Percentiles rank a stretch among this genome's conserved stretches.
Evolutionary conservation across 2,797 vertebrate genomes (phyloP).

Genomic region (Parotocinclus haroldoi): DNA sequence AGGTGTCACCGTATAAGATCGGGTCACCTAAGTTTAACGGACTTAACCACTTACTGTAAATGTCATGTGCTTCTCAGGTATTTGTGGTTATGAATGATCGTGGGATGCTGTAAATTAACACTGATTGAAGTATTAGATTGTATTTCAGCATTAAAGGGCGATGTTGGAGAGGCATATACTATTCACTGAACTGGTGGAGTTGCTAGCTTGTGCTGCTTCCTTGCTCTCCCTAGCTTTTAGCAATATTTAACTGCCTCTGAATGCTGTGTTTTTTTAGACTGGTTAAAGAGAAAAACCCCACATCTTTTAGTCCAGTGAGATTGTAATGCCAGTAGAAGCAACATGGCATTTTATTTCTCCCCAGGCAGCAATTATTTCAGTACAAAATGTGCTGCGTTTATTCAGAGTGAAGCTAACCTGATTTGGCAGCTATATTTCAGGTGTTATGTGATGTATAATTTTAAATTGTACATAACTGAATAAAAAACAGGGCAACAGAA

Average conservation of each 20-base stretch:
- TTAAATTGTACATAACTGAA: conserved; percentile 9
- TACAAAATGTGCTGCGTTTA: neutral
- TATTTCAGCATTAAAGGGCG: neutral
- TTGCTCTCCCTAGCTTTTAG: conserved; percentile 31
- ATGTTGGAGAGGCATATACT: too few species aligned
- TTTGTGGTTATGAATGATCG: neutral
- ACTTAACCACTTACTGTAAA: too few species aligned
- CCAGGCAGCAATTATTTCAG: conserved; percentile 23
- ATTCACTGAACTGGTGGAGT: too few species aligned
- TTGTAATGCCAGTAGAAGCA: conserved; percentile 50
- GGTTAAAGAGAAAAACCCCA: conserved; percentile 34
- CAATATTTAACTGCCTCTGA: conserved; percentile 63
- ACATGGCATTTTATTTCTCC: conserved; percentile 29
- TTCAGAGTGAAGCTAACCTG: conserved; percentile 4
- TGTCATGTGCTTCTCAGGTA: too few species aligned
- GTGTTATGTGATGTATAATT: conserved; percentile 12
- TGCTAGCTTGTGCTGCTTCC: conserved; percentile 18
- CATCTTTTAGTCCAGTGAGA: conserved; percentile 26
- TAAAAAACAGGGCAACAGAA: conserved; percentile 9
- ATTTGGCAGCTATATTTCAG: neutral
- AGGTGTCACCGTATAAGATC: too few species aligned
- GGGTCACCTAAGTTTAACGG: too few species aligned
- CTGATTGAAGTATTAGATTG: neutral
- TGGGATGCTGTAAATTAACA: conserved; percentile 7
- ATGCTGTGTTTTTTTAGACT: conserved; percentile 45